A percentile compares a stretch with the other conserved stretches of the same genome.
phyloP scores from a whole-genome alignment of 2,113 vertebrate genomes.

The Bujurquina vittata region DNA sequence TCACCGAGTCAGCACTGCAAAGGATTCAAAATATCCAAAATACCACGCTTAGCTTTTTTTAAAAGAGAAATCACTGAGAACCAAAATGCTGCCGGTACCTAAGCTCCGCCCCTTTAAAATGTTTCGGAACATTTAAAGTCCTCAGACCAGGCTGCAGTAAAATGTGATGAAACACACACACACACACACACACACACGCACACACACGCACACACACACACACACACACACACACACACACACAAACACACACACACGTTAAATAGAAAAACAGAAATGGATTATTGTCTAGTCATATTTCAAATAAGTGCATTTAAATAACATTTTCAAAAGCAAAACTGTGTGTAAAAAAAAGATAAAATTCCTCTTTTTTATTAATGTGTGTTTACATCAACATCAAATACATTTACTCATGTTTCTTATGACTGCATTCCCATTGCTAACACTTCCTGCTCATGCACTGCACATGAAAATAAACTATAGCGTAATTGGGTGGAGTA shows the following conservation, averaged over 20 bases:
- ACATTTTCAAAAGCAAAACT: neutral
- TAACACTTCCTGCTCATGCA: neutral
- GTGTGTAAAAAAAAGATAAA: neutral
- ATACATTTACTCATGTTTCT: rapidly evolving
- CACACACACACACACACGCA: too few relatives aligned
- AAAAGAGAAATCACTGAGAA: neutral
- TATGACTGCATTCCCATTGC: rapidly evolving
- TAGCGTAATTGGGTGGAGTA: neutral
- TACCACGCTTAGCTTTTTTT: neutral
- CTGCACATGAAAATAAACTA: neutral
- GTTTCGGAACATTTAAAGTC: neutral
- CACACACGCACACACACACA: too few relatives aligned
- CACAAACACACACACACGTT: too few relatives aligned
- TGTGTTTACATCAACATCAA: neutral
- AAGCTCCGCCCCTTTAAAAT: too few relatives aligned
- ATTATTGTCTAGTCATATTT: neutral
- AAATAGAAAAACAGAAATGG: too few relatives aligned
- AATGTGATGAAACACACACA: too few relatives aligned
- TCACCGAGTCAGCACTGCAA: neutral
- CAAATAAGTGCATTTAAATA: neutral
- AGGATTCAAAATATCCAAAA: neutral
- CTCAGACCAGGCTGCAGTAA: too few relatives aligned
- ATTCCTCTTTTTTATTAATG: neutral
- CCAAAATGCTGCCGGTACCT: too few relatives aligned
- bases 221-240: too few relatives aligned